Conservation (phyloP, 2,113 vertebrate genomes). For the Apus apus region DNA sequence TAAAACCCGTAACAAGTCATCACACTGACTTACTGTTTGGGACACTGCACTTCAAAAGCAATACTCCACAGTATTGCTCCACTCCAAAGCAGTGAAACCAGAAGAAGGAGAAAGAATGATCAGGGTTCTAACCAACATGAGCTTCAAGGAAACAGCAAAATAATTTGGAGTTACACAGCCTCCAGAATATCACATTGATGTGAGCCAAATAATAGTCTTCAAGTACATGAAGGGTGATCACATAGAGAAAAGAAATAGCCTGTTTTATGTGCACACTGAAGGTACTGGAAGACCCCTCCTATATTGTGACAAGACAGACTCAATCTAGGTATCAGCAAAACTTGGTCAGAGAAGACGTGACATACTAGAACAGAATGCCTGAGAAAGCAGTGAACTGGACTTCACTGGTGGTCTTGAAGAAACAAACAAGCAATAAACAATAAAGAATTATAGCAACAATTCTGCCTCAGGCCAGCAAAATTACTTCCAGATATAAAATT, state of each 20-base stretch:
- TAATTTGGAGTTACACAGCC: background rate
- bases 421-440: background rate
- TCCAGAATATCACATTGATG: background rate
- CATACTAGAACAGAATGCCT: background rate
- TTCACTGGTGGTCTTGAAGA: background rate
- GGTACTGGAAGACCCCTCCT: background rate
- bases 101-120: background rate
- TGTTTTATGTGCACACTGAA: background rate
- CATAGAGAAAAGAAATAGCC: background rate
- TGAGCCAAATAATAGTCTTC: background rate
- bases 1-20: background rate
- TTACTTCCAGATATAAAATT: no score
- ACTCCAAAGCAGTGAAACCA: background rate
- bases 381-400: background rate
- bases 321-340: background rate
- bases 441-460: background rate
- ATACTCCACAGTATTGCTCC: background rate
- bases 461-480: background rate
- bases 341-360: background rate
- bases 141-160: background rate
- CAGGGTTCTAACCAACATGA: background rate
- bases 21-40: background rate
- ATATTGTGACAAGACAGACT: background rate
- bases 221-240: background rate
- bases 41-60: background rate